These are phyloP conservation scores for Holothuria leucospilota DNA, from an alignment of 53 echinoderm and acorn worm genomes.

Conservation along the genomic window DNA sequence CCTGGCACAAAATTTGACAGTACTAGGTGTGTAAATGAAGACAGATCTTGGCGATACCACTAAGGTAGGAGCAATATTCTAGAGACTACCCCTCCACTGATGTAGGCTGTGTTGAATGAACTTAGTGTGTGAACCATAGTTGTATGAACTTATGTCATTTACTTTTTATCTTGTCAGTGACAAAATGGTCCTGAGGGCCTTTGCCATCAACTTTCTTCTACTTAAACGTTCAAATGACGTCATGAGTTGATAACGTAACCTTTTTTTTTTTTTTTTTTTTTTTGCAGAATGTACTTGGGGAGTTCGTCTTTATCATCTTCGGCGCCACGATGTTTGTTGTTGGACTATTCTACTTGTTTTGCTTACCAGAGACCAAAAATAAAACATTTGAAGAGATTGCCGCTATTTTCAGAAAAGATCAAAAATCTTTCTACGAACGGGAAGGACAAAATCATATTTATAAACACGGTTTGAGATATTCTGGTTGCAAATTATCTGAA, in stretches of 20 bases:
- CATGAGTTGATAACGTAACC: no score
- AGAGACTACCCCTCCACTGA: no score
- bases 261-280: not conserved
- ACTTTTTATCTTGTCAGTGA: no score
- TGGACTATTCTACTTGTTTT: slow-evolving; percentile 40
- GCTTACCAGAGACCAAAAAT: slow-evolving; percentile 65
- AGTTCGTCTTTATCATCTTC: slow-evolving; percentile 56
- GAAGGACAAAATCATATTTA: slow-evolving; percentile 21
- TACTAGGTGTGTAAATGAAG: no score
- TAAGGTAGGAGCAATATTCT: no score
- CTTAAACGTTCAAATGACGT: no score
- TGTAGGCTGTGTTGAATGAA: no score
- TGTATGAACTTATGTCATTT: no score
- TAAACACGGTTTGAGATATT: slow-evolving; percentile 22
- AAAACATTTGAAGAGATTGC: slow-evolving; percentile 65
- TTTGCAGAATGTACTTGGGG: slow-evolving; percentile 41
- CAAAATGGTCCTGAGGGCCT: no score
- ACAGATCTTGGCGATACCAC: no score
- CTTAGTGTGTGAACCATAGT: no score
- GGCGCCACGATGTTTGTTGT: slow-evolving; percentile 34
- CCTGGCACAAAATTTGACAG: not conserved
- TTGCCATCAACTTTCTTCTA: no score
- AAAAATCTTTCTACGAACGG: slow-evolving; percentile 13
- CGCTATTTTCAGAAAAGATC: slow-evolving; percentile 24
- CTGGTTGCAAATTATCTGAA: not conserved